A percentile compares a stretch with the other conserved stretches of the same genome.
Evolutionary conservation across 2,797 vertebrate species (phyloP).

Genomic region (Mormyrops attenuatus): DNA sequence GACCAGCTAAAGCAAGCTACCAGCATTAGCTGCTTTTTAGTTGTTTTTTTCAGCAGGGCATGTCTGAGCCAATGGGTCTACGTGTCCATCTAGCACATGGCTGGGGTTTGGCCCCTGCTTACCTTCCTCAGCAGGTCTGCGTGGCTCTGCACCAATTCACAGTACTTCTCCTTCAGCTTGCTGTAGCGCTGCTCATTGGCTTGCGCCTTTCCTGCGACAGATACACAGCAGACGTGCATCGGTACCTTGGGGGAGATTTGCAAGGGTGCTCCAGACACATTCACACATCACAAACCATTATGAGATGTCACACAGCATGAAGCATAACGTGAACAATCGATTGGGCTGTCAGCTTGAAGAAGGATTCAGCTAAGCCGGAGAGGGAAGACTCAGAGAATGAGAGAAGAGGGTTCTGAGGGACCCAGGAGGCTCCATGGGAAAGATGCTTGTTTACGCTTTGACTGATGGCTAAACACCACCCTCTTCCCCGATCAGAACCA

Average conservation of each 20-base stretch:
- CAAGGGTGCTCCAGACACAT: not conserved
- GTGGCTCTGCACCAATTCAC: conserved; percentile 88
- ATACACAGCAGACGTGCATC: not conserved
- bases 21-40: not conserved
- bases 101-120: conserved; percentile 14
- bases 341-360: not conserved
- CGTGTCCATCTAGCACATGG: not conserved
- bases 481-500: not conserved
- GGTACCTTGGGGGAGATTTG: not conserved
- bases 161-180: conserved; percentile 97
- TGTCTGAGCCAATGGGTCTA: not conserved
- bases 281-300: not conserved
- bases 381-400: not conserved
- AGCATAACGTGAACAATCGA: not conserved
- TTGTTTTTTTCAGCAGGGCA: not conserved
- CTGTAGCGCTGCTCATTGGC: conserved; percentile 94
- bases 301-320: not conserved
- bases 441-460: not conserved
- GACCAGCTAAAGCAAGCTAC: not conserved
- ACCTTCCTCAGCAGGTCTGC: conserved; percentile 94
- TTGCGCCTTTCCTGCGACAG: conserved; percentile 75
- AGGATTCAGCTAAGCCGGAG: not conserved
- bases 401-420: not conserved
- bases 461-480: not conserved
- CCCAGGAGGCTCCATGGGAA: not conserved